Evolutionary conservation across 2,797 vertebrate genomes (phyloP).

Genomic region (Jordanella pulchra): DNA sequence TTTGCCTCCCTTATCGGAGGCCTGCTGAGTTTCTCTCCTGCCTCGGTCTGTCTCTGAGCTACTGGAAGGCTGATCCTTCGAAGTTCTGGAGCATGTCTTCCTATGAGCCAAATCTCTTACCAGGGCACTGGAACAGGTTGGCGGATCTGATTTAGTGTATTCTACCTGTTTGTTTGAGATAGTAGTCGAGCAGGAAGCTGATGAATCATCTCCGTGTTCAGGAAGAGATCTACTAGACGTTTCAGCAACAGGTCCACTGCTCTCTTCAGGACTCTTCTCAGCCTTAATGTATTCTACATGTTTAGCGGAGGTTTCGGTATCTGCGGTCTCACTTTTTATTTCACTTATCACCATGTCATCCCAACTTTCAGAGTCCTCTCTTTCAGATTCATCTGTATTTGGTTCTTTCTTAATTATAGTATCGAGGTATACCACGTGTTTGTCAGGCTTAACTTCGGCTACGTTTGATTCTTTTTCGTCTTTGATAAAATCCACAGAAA

Average conservation of each 20-base stretch:
- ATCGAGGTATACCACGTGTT: slow-evolving; percentile 16
- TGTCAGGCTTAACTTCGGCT: slow-evolving; percentile 33
- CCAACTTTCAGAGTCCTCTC: slow-evolving; percentile 10
- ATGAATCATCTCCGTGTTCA: slow-evolving; percentile 39
- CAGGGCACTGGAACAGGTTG: slow-evolving; percentile 66
- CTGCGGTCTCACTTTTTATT: slow-evolving; percentile 10
- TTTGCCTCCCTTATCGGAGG: slow-evolving; percentile 51
- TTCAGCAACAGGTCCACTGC: slow-evolving; percentile 9
- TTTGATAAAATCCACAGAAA: slow-evolving; percentile 22
- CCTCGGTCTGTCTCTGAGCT: slow-evolving; percentile 76
- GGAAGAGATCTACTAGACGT: background rate
- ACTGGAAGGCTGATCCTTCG: slow-evolving; percentile 73
- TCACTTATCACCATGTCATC: slow-evolving; percentile 11
- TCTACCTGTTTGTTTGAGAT: slow-evolving; percentile 70
- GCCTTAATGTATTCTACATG: slow-evolving; percentile 28
- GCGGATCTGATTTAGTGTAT: slow-evolving; percentile 66
- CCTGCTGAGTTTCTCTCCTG: slow-evolving; percentile 54
- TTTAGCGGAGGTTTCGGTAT: slow-evolving; percentile 8
- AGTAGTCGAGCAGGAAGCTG: slow-evolving; percentile 73
- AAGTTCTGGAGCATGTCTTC: slow-evolving; percentile 63
- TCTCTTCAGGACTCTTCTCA: slow-evolving; percentile 29
- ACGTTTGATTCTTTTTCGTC: slow-evolving; percentile 57
- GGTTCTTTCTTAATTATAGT: slow-evolving; percentile 63
- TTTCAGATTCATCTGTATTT: slow-evolving; percentile 28
- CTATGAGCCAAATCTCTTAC: slow-evolving; percentile 51